Percentiles rank a stretch among this genome's conserved stretches.
phyloP scores from a whole-genome alignment of 2,888 invertebrate species.

The Lasioglossum villosulum region DNA sequence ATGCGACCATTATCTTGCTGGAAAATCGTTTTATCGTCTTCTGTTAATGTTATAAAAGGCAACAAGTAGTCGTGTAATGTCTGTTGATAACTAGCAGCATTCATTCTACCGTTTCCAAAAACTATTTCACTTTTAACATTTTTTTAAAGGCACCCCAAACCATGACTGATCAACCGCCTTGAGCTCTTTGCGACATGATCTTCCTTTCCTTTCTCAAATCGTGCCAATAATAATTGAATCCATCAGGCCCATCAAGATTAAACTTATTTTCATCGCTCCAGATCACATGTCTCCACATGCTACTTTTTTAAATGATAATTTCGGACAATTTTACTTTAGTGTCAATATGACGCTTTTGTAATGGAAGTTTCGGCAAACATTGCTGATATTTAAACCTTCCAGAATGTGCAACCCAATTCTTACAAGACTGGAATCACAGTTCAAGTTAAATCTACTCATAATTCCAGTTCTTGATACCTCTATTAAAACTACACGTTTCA shows the following conservation, averaged over 20 bases:
- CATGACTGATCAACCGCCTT: too few species aligned
- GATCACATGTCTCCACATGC: not conserved
- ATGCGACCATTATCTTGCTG: too few species aligned
- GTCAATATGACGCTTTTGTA: not conserved
- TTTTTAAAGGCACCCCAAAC: not conserved
- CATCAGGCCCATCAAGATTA: not conserved
- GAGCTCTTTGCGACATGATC: too few species aligned
- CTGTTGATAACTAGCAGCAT: too few species aligned
- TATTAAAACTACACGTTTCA: not conserved
- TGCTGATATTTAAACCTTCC: not conserved
- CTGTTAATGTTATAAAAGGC: constrained; percentile 1
- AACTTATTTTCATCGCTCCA: not conserved
- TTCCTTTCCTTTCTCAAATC: too few species aligned
- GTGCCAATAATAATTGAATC: too few species aligned
- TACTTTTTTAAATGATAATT: not conserved
- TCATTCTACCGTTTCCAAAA: not conserved
- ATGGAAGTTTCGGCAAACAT: not conserved
- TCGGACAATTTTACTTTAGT: not conserved
- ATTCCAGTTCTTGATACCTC: not conserved
- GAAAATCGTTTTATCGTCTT: not conserved
- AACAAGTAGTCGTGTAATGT: not conserved
- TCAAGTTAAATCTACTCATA: not conserved
- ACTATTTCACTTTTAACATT: not conserved
- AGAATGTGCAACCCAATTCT: not conserved
- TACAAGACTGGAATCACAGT: not conserved